Evolutionary conservation across 2,797 vertebrate species (phyloP).

Genomic region (Rhinophrynus dorsalis): DNA sequence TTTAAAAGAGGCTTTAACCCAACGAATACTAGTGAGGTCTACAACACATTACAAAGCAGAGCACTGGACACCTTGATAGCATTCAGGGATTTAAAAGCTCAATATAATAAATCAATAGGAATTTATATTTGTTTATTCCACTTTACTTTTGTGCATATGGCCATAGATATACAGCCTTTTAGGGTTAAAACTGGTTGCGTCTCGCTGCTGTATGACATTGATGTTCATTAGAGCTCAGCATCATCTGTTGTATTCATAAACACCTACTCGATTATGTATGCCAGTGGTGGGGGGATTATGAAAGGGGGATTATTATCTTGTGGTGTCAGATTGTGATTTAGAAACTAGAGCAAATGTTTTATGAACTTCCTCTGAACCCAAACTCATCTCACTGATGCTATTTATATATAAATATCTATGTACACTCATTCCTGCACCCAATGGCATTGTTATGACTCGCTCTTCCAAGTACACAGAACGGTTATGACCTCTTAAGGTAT

Average conservation of each 20-base stretch:
- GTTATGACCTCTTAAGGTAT: background rate
- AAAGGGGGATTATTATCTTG: background rate
- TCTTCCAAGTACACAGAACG: too few relatives aligned
- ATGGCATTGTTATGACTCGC: background rate
- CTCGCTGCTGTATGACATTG: background rate
- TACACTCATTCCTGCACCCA: background rate
- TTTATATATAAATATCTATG: background rate
- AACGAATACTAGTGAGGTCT: too few relatives aligned
- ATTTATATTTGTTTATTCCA: too few relatives aligned
- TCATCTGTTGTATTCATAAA: background rate
- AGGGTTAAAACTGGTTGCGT: too few relatives aligned
- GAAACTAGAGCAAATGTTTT: conserved; percentile 1
- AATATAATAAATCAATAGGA: too few relatives aligned
- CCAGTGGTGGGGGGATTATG: background rate
- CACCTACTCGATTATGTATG: background rate
- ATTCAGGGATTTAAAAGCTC: too few relatives aligned
- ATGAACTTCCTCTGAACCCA: conserved; percentile 17
- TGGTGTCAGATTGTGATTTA: background rate
- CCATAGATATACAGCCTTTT: too few relatives aligned
- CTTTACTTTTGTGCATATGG: too few relatives aligned
- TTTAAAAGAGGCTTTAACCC: too few relatives aligned
- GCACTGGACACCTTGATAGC: too few relatives aligned
- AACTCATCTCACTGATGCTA: background rate
- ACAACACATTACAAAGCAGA: too few relatives aligned
- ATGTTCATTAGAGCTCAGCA: background rate